A percentile compares a stretch with the other conserved stretches of the same genome.
phyloP scores from a whole-genome alignment of 2,113 vertebrate species.

The Centrocercus urophasianus region DNA sequence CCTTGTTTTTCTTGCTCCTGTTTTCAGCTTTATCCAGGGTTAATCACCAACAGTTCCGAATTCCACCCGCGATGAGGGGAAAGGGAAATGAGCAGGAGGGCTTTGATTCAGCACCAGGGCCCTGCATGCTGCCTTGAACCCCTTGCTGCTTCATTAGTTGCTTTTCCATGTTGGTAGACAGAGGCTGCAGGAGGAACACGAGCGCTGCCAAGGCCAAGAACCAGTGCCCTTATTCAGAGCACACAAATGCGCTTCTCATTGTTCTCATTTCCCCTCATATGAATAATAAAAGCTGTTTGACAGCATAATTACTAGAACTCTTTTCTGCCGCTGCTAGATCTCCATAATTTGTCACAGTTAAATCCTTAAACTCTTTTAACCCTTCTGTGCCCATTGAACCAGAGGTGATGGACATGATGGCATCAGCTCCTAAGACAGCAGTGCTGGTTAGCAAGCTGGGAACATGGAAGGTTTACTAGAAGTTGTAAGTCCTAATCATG shows the following conservation, averaged over 20 bases:
- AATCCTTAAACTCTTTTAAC: not conserved
- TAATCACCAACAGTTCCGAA: not conserved
- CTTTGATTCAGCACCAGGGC: not conserved
- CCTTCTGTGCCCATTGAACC: not conserved
- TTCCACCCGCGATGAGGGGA: not conserved
- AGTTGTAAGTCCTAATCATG: not conserved
- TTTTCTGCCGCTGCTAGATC: not conserved
- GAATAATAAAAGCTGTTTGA: not conserved
- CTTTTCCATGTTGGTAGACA: not conserved
- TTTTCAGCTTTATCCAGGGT: not conserved
- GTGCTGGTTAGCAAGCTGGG: not conserved
- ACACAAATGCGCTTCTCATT: not conserved
- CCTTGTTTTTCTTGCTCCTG: constrained; percentile 4
- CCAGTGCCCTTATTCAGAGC: not conserved
- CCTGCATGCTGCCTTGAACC: not conserved
- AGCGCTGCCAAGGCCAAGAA: not conserved
- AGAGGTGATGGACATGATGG: not conserved
- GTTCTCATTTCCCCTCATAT: constrained; percentile 25
- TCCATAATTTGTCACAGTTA: not conserved
- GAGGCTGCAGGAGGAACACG: not conserved
- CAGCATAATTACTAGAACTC: not conserved
- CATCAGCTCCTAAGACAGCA: not conserved
- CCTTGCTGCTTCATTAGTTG: constrained; percentile 2
- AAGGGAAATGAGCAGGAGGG: constrained; percentile 35
- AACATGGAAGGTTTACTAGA: not conserved